Percentiles rank a stretch among this genome's conserved stretches.
phyloP scores from a whole-genome alignment of 2,113 vertebrate genomes.

The Ctenodactylus gundi region DNA sequence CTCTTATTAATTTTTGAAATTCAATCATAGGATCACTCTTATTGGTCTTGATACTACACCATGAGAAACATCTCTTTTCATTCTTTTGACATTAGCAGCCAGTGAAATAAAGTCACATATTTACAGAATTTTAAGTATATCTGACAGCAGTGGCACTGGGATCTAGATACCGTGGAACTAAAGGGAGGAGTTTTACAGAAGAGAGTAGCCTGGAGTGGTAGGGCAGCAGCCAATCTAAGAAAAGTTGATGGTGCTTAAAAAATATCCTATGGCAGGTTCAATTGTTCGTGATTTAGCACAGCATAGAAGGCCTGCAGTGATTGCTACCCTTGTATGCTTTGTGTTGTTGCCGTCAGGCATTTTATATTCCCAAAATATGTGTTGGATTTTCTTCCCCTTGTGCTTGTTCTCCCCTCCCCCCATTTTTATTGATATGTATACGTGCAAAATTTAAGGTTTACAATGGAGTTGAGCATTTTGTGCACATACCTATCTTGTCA shows the following conservation, averaged over 20 bases:
- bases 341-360: background rate
- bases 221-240: background rate
- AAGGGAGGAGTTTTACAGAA: background rate
- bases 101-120: background rate
- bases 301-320: background rate
- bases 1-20: background rate
- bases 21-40: background rate
- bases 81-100: background rate
- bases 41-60: background rate
- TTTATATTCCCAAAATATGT: background rate
- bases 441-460: no score
- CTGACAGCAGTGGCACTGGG: background rate
- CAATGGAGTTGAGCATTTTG: no score
- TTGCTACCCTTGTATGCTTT: background rate
- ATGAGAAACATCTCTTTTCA: background rate
- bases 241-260: conserved; percentile 6
- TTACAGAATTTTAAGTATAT: background rate
- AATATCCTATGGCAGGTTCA: background rate
- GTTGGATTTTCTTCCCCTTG: background rate
- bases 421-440: no score
- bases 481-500: no score
- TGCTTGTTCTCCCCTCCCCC: no score
- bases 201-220: background rate
- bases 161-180: no score
- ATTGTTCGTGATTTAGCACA: background rate